Evolutionary conservation across 2,888 invertebrate species (phyloP), one percentile per base, ranked within the genome.

Genomic region (Phoenoteleia sp.): DNA sequence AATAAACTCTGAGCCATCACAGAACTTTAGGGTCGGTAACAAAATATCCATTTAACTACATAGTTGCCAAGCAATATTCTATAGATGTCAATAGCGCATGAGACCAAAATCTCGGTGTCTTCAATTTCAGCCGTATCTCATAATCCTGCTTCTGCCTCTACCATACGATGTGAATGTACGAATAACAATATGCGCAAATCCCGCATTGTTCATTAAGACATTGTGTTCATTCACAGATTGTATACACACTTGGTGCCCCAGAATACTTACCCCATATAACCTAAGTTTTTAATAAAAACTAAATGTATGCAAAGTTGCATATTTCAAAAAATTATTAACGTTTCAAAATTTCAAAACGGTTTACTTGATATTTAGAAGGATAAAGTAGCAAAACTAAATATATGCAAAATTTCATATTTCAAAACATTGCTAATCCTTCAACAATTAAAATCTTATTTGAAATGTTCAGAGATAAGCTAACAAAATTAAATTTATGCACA

Each of bases 131-230:
- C 45, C 9, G 23, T 52, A 47, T 67, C 42, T 58, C 66, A 69
- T 77, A 77, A 77, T 60, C 67, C 77, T 36, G 60, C 42, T 39
- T 39, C 15, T 9, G 23, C 15, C 19, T 33, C 29, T 67, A 17
- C 19, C 25, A 19, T 23, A 47, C 21, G 42, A 56, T 77, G 13
- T 77, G 67, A 77, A 77, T 77, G 47, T 52, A 52, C 58, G 60
- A 67, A 77, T 77, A 77, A 77, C 77, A 77, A 77, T 77, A 69
- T 77, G 67, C 33, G 49, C 49, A 67, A 77, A 67, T 77, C 77
- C 60, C 23, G 33, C 67, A 77, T 67, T 69, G 67, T 77, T 77
- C 77, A 69, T 77, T 77, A 77, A 67, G 77, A 77, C 77, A 60
- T 49, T 67, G 67, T 77, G 60, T 69, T 77, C 67, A 42, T 69